Evolutionary conservation across 1,140 invertebrate species (phyloP).

Genomic region (Aphidius ervi): DNA sequence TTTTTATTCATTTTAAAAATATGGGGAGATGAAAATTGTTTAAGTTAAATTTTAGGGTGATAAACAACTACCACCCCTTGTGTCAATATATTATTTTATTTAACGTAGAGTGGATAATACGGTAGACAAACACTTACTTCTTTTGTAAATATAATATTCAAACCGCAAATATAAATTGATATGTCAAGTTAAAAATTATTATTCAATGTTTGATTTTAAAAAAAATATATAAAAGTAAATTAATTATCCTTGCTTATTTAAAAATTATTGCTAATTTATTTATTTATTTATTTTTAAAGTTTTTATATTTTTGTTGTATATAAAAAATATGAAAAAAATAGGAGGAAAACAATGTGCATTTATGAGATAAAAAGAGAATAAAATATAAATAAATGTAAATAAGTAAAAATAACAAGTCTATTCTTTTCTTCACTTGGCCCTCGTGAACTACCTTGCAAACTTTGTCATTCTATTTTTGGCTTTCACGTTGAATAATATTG

Average conservation of each 20-base stretch:
- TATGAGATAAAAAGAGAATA: no score
- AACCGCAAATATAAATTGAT: not conserved
- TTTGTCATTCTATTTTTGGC: not conserved
- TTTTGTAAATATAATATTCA: slow-evolving; percentile 6
- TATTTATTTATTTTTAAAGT: not conserved
- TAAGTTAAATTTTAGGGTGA: no score
- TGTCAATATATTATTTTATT: slow-evolving; percentile 13
- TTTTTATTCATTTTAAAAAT: no score
- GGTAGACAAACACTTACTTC: slow-evolving; percentile 19
- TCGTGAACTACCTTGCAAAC: slow-evolving; percentile 1
- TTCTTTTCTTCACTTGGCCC: not conserved
- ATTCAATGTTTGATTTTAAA: no score
- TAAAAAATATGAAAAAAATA: no score
- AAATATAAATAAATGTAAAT: no score
- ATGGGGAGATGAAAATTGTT: no score
- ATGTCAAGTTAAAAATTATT: not conserved
- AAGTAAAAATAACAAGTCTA: not conserved
- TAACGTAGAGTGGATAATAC: slow-evolving; percentile 19
- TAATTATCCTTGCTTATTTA: no score
- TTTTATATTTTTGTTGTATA: not conserved
- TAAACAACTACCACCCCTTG: not conserved
- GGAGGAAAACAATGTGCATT: no score
- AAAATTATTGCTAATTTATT: no score
- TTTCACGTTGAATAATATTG: slow-evolving; percentile 16
- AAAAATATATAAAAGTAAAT: no score